These are phyloP conservation scores for Lobophora halterata DNA, from an alignment of 2,888 invertebrate species.

Conservation along the genomic window DNA sequence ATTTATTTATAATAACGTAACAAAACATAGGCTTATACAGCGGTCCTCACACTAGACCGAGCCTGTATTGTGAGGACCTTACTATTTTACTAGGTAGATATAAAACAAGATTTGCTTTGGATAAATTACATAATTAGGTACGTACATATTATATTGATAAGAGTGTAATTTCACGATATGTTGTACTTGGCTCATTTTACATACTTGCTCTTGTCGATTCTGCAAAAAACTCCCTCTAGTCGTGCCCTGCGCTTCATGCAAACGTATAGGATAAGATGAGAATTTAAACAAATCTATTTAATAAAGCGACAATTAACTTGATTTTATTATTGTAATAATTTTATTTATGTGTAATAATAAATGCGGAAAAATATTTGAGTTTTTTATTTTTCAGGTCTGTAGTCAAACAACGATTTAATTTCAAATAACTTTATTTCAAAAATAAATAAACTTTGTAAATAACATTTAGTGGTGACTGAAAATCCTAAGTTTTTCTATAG, in stretches of 20 bases:
- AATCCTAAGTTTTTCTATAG: constrained; percentile 20
- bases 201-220: constrained; percentile 21
- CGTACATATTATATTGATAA: no score
- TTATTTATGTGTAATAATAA: constrained; percentile 71
- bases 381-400: constrained; percentile 38
- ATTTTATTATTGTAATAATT: constrained; percentile 60
- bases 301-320: constrained; percentile 61
- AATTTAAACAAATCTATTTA: constrained; percentile 56
- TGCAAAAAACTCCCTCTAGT: constrained; percentile 53
- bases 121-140: no score
- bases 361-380: constrained; percentile 58
- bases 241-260: constrained; percentile 51
- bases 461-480: constrained; percentile 42
- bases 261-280: constrained; percentile 46
- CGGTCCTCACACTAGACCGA: no score
- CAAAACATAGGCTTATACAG: no score
- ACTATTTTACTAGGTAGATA: no score
- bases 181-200: no score
- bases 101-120: no score
- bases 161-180: no score
- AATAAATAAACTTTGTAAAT: constrained; percentile 68
- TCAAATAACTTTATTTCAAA: constrained; percentile 64
- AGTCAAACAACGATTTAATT: constrained; percentile 36
- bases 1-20: no score
- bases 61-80: no score